phyloP scores from a whole-genome alignment of 2,113 vertebrate species.

The Oxyura jamaicensis region DNA sequence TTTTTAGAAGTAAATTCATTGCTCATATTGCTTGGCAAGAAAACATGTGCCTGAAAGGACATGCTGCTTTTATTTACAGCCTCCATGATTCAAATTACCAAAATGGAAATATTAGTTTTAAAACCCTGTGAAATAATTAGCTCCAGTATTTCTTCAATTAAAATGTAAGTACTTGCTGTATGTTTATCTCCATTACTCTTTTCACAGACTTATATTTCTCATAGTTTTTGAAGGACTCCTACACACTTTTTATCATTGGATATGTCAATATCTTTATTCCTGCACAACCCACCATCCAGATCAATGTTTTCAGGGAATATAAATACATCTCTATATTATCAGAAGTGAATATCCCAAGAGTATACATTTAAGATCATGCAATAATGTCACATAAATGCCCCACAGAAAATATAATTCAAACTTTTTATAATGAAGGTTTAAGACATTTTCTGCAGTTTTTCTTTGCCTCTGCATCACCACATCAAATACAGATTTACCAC shows the following conservation, averaged over 20 bases:
- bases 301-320: background rate
- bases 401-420: background rate
- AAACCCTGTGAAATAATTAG: background rate
- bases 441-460: background rate
- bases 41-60: background rate
- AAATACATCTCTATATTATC: background rate
- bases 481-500: background rate
- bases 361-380: accelerated
- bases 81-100: background rate
- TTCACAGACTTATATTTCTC: background rate
- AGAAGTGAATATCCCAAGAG: background rate
- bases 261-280: background rate
- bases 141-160: background rate
- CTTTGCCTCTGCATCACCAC: background rate
- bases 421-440: background rate
- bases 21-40: background rate
- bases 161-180: background rate
- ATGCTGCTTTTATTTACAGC: background rate
- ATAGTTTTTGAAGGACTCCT: background rate
- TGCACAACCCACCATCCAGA: background rate
- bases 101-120: background rate
- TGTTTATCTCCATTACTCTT: background rate
- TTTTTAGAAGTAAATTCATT: background rate
- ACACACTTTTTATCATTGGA: background rate
- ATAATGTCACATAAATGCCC: background rate